A percentile compares a stretch with the other conserved stretches of the same genome.
phyloP scores from a whole-genome alignment of 1,140 invertebrate species.

The Hycleus cichorii region DNA sequence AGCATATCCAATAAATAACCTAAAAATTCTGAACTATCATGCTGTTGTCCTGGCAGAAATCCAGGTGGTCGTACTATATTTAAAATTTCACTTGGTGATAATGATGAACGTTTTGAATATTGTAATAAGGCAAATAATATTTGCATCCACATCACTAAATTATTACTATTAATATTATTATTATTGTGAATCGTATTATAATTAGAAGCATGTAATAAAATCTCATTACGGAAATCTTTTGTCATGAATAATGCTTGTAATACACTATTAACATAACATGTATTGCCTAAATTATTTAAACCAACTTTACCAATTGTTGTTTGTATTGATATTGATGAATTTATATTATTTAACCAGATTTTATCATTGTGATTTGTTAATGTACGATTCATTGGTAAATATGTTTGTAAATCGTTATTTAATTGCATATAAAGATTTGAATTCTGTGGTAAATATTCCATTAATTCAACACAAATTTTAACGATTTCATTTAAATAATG shows the following conservation, averaged over 20 bases:
- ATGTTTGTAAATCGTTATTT: conserved; percentile 25
- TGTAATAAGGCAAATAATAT: conserved; percentile 66
- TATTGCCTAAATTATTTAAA: conserved; percentile 76
- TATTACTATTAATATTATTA: conserved; percentile 28
- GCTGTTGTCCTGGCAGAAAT: conserved; percentile 68
- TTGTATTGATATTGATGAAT: no score
- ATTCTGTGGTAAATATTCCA: conserved; percentile 44
- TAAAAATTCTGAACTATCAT: conserved; percentile 84
- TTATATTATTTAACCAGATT: no score
- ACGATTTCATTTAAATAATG: conserved; percentile 45
- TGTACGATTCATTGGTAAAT: conserved; percentile 4
- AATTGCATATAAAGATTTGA: conserved; percentile 39
- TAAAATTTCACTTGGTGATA: conserved; percentile 64
- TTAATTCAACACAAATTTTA: conserved; percentile 43
- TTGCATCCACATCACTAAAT: conserved; percentile 55
- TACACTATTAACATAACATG: conserved; percentile 82
- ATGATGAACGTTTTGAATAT: conserved; percentile 54
- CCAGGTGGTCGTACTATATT: conserved; percentile 61
- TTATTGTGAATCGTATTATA: no score
- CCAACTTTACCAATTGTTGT: conserved; percentile 55
- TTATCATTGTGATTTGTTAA: conserved; percentile 11
- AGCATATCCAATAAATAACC: conserved; percentile 64
- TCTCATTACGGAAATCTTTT: conserved; percentile 57
- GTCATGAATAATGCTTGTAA: conserved; percentile 76
- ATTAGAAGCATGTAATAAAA: conserved; percentile 41